Percentiles rank a stretch among this genome's conserved stretches.
phyloP scores from a whole-genome alignment of 64 coral and sea anemone species.

The Montipora cactus region DNA sequence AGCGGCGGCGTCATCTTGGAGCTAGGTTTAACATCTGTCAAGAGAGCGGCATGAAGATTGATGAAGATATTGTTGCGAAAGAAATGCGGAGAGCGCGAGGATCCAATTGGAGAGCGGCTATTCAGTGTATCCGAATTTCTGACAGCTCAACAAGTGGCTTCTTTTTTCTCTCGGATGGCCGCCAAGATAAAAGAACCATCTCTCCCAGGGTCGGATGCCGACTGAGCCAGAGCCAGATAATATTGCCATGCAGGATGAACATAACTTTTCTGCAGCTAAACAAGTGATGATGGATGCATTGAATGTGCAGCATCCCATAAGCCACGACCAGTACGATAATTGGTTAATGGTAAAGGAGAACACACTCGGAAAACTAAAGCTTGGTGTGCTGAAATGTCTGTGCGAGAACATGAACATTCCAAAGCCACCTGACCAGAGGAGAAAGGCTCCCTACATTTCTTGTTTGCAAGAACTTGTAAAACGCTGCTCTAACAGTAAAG shows the following conservation, averaged over 20 bases:
- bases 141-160: conserved; percentile 54
- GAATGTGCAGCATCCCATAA: conserved; percentile 36
- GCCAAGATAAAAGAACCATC: conserved; percentile 45
- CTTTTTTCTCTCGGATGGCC: conserved; percentile 27
- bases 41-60: neutral
- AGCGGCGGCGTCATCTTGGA: neutral
- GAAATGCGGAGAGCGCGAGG: conserved; percentile 27
- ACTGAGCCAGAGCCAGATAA: neutral
- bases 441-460: conserved; percentile 26
- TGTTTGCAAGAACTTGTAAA: neutral
- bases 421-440: conserved; percentile 32
- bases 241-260: conserved; percentile 48
- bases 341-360: conserved; percentile 44
- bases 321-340: conserved; percentile 40
- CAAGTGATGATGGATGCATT: conserved; percentile 8
- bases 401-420: conserved; percentile 24
- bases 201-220: too few relatives aligned
- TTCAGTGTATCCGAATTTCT: conserved; percentile 28
- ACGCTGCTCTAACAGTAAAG: neutral
- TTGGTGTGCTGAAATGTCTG: conserved; percentile 10
- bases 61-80: neutral
- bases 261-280: conserved; percentile 38
- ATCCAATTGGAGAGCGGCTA: conserved; percentile 18
- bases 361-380: conserved; percentile 36
- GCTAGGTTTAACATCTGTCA: conserved; percentile 18